These are phyloP conservation scores for Pecten maximus DNA, from an alignment of 2,888 invertebrate species.

Conservation along the genomic window DNA sequence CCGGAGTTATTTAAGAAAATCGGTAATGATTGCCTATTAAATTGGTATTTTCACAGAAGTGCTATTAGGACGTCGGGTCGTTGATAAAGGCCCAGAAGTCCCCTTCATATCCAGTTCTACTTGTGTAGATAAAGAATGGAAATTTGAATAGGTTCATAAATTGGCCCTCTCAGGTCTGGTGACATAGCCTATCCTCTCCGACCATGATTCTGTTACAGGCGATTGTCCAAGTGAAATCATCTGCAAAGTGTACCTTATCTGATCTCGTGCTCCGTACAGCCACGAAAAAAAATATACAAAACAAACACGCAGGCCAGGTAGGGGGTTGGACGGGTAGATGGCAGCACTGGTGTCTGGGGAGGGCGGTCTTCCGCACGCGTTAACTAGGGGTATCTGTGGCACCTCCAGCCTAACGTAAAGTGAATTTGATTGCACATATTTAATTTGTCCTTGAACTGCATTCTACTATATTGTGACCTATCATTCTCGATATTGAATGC, in stretches of 20 bases:
- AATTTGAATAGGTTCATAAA: constrained; percentile 54
- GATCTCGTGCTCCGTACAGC: constrained; percentile 45
- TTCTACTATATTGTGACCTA: neutral
- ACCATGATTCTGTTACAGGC: constrained; percentile 38
- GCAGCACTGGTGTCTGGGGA: constrained; percentile 17
- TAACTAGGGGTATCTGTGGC: constrained; percentile 8
- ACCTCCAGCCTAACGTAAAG: neutral
- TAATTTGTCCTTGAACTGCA: neutral
- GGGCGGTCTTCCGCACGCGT: constrained; percentile 33
- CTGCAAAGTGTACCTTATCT: constrained; percentile 54
- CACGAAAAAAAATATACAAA: constrained; percentile 21
- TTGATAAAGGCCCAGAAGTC: neutral
- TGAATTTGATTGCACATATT: neutral
- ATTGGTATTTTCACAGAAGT: neutral
- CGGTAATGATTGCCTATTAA: neutral
- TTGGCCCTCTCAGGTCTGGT: constrained; percentile 45
- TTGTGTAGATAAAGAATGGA: constrained; percentile 26
- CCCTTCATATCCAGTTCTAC: neutral
- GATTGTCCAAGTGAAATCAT: constrained; percentile 52
- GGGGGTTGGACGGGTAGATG: constrained; percentile 8
- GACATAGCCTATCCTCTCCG: constrained; percentile 52
- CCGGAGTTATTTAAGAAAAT: neutral
- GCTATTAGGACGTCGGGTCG: neutral
- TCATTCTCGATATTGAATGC: neutral
- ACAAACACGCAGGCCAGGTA: constrained; percentile 8